Evolutionary conservation across 1,140 invertebrate species (phyloP).

Genomic region (Drosophila setifemur): DNA sequence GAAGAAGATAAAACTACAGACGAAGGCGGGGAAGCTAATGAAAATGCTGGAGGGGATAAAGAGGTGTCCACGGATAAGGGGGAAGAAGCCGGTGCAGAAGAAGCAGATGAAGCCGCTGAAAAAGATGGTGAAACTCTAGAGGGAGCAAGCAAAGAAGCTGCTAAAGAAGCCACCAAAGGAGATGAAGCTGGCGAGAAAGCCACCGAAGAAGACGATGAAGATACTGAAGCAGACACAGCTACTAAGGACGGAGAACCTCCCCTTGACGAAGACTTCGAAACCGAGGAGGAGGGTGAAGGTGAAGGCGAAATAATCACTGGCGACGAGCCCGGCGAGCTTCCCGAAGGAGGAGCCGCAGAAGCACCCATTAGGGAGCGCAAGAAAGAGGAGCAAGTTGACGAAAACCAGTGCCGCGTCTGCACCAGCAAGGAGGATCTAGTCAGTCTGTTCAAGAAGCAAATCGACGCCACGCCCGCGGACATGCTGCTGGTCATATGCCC

Average conservation of each 20-base stretch:
- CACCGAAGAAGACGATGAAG: slow-evolving; percentile 10
- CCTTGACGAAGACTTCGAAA: slow-evolving; percentile 23
- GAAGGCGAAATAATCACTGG: slow-evolving; percentile 60
- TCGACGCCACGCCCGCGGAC: slow-evolving; percentile 64
- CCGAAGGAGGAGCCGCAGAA: neutral
- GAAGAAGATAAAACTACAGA: neutral
- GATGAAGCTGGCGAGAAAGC: neutral
- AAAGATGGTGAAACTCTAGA: neutral
- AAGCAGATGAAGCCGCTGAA: slow-evolving; percentile 5
- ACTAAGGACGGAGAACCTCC: too few relatives aligned
- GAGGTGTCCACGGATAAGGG: neutral
- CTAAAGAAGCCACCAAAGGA: neutral
- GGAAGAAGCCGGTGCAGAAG: neutral
- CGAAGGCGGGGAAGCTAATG: neutral
- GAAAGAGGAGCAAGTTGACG: slow-evolving; percentile 66
- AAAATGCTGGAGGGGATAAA: slow-evolving; percentile 4
- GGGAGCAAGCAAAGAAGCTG: slow-evolving; percentile 5
- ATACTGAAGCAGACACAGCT: neutral
- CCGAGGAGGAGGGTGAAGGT: slow-evolving; percentile 36
- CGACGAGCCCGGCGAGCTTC: slow-evolving; percentile 38
- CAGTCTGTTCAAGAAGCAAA: slow-evolving; percentile 66
- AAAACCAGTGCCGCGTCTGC: slow-evolving; percentile 79
- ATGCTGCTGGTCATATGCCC: slow-evolving; percentile 76
- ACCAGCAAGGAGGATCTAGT: slow-evolving; percentile 63
- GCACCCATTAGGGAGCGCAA: slow-evolving; percentile 20